A percentile compares a stretch with the other conserved stretches of the same genome.
phyloP scores from a whole-genome alignment of 2,113 vertebrate species.

The Podiceps cristatus region DNA sequence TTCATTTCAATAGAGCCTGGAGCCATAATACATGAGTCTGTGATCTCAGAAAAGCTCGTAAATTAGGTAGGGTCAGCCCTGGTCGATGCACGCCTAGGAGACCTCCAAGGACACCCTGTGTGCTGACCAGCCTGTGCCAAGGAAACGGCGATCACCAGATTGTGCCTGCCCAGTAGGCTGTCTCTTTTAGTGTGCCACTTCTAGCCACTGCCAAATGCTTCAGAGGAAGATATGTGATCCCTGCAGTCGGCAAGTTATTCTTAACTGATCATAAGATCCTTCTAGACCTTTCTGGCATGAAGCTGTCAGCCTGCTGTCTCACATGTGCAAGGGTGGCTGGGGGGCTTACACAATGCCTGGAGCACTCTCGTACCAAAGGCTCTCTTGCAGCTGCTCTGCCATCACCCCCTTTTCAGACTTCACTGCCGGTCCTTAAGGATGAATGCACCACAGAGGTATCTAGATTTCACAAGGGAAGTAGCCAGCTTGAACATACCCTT shows the following conservation, averaged over 20 bases:
- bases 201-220: constrained; percentile 12
- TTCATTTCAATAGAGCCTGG: constrained; percentile 40
- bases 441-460: neutral
- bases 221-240: neutral
- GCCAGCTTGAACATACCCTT: neutral
- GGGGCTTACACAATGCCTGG: neutral
- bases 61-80: constrained; percentile 57
- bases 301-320: neutral
- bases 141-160: neutral
- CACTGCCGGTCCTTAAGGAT: neutral
- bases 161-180: neutral
- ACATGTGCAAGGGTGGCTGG: neutral
- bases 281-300: neutral
- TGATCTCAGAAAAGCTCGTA: constrained; percentile 54
- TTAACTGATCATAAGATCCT: neutral
- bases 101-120: constrained; percentile 38
- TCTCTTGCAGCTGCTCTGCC: neutral
- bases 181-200: neutral
- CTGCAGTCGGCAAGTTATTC: neutral
- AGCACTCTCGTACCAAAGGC: accelerated
- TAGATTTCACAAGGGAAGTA: neutral
- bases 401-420: neutral
- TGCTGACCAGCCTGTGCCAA: constrained; percentile 24
- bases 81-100: neutral
- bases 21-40: constrained; percentile 37